Evolutionary conservation across 2,113 vertebrate species (phyloP), one percentile per base, ranked within the genome.

Genomic region (Hepsetus odoe): DNA sequence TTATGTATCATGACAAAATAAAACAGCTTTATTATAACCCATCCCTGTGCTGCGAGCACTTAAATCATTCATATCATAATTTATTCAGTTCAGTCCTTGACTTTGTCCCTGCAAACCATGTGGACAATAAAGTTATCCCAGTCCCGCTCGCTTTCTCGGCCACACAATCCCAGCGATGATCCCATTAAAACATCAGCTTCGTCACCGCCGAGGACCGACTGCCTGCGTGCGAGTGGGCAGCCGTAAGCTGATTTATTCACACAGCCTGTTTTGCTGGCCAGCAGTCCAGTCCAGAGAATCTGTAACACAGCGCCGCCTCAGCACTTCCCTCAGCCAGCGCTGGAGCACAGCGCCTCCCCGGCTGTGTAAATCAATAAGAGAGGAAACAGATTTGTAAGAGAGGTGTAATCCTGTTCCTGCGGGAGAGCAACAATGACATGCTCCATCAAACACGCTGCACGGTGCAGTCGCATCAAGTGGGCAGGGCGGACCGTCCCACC

Each of bases 151-250:
- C 59, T 33, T 30, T 20, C 46, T 62, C 59, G 2, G 9, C 28
- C 59, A 33, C 16, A 33, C 9, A 16, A 71, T 78, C 71, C 74
- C 44, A 72, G 55, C 44, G 32, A 61, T 76, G 77, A 80, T 78
- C 74, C 78, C 44, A 75, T 80, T 80, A 81, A 55, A 85, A 76
- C 65, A 72, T 58, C 40, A 0, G 49, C 77, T 77, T 74, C 83
- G 62, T 56, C 70, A 32, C 38, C 26, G 58, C 46, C 18, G 46
- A 11, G 18, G 44, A 8, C 71, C 42, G 32, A 80, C 49, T 58
- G 38, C 61, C 12, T 11, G 46, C 30, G 24, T 40, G 22, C 44
- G 49, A 35, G 61, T 66, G 55, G 30, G 51, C n/a, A 53, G 62
- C 40, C 49, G 10, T 73, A 77, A 82, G 77, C 72, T 38, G 61